A percentile compares a stretch with the other conserved stretches of the same genome.
Evolutionary conservation across 1,140 invertebrate genomes (phyloP).

Genomic region (Lucilia cuprina): DNA sequence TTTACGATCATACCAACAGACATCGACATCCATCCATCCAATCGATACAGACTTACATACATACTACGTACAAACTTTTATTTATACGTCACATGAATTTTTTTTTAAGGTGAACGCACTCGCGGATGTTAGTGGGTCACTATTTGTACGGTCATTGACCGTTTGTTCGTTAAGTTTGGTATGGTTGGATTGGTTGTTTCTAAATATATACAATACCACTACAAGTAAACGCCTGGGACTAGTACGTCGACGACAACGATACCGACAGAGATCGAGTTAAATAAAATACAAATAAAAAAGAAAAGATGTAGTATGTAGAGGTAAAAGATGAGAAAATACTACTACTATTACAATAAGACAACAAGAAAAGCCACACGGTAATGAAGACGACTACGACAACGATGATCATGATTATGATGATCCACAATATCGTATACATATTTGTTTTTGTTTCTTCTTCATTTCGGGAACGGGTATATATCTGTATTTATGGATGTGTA

Average conservation of each 20-base stretch:
- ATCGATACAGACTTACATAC: not conserved
- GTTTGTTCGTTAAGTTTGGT: constrained; percentile 50
- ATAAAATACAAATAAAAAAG: not conserved
- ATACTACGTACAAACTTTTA: constrained; percentile 41
- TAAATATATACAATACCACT: constrained; percentile 23
- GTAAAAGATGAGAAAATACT: constrained; percentile 5
- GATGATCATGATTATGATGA: constrained; percentile 1
- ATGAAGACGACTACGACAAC: not conserved
- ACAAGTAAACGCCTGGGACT: not conserved
- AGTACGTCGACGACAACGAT: not conserved
- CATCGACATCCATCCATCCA: not conserved
- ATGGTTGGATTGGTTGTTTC: constrained; percentile 19
- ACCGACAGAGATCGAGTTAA: not conserved
- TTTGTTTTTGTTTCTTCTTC: not conserved
- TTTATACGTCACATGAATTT: constrained; percentile 58
- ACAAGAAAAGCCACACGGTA: not conserved
- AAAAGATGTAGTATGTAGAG: not conserved
- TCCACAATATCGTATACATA: not conserved
- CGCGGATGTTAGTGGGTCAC: constrained; percentile 64
- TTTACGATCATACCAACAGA: not conserved
- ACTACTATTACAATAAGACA: not conserved
- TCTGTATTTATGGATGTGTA: too few relatives aligned
- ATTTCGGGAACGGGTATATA: too few relatives aligned
- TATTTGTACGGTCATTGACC: constrained; percentile 63
- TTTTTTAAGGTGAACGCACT: constrained; percentile 58